phyloP scores from a whole-genome alignment of 2,888 invertebrate species.

The Ichneumon xanthorius region DNA sequence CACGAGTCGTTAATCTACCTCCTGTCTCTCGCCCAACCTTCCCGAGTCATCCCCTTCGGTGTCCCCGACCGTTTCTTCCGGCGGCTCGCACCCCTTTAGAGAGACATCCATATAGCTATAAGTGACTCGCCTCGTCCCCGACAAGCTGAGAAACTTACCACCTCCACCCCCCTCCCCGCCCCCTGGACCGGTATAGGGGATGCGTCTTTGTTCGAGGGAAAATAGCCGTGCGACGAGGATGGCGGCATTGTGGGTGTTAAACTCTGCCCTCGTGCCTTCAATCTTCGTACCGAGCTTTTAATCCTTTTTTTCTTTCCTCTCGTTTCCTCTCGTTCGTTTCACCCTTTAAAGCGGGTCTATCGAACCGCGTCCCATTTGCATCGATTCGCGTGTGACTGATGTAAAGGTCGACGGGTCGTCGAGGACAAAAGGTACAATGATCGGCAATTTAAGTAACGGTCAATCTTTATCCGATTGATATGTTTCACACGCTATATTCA shows the following conservation, averaged over 20 bases:
- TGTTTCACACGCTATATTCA: neutral
- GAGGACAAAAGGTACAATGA: neutral
- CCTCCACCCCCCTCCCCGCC: no score
- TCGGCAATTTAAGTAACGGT: neutral
- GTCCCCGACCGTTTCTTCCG: constrained; percentile 30
- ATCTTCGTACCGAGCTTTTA: constrained; percentile 18
- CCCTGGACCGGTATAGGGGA: neutral
- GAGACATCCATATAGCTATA: constrained; percentile 6
- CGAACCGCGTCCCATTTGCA: neutral
- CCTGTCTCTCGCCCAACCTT: constrained; percentile 22
- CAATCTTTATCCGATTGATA: constrained; percentile 1
- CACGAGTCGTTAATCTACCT: constrained; percentile 57
- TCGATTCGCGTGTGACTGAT: neutral
- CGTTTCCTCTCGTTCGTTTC: neutral
- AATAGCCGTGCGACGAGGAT: constrained; percentile 51
- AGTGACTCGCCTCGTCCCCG: neutral
- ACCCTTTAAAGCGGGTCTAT: neutral
- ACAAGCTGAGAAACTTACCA: constrained; percentile 33
- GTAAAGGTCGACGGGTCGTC: constrained; percentile 9
- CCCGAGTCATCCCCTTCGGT: neutral
- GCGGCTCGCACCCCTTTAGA: constrained; percentile 17
- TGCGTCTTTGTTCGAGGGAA: constrained; percentile 51
- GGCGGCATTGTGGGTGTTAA: constrained; percentile 24
- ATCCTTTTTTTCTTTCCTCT: constrained; percentile 15
- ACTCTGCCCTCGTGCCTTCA: constrained; percentile 15